Conservation (phyloP, 2,113 vertebrate genomes). For the Gallinago media region DNA sequence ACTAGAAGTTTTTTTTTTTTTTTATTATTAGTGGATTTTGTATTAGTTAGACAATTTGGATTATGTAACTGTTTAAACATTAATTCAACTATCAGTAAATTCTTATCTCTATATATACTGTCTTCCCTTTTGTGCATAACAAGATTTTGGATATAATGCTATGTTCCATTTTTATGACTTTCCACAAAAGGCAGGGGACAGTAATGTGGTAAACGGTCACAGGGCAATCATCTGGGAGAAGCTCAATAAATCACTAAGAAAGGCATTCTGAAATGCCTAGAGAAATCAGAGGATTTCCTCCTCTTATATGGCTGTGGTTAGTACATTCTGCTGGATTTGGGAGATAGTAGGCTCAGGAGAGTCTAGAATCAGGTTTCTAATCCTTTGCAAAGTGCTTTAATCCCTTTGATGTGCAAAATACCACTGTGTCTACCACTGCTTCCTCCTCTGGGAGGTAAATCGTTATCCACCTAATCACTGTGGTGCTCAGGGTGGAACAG, state of each 20-base stretch:
- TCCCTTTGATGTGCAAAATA: slow-evolving; percentile 55
- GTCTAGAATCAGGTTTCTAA: slow-evolving; percentile 19
- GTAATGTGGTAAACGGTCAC: background rate
- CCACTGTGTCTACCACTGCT: background rate
- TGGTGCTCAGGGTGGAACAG: background rate
- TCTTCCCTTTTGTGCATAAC: background rate
- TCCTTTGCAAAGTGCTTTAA: slow-evolving; percentile 20
- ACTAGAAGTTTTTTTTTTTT: background rate
- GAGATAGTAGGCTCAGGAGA: background rate
- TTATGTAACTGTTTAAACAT: background rate
- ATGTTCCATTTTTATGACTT: background rate
- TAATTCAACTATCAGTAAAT: background rate
- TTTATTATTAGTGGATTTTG: background rate
- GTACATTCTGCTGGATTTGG: background rate
- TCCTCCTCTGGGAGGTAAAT: background rate
- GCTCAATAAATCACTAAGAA: background rate
- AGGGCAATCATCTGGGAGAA: background rate
- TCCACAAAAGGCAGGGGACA: background rate
- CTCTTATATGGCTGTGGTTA: background rate
- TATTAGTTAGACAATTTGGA: background rate
- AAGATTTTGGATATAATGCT: background rate
- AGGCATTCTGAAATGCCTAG: background rate
- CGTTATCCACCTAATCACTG: background rate
- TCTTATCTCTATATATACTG: background rate
- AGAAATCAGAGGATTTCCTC: background rate